Percentiles rank a stretch among this genome's conserved stretches.
These are phyloP conservation scores for Cinclus cinclus DNA, from an alignment of 2,113 vertebrate species.

Conservation along the genomic window DNA sequence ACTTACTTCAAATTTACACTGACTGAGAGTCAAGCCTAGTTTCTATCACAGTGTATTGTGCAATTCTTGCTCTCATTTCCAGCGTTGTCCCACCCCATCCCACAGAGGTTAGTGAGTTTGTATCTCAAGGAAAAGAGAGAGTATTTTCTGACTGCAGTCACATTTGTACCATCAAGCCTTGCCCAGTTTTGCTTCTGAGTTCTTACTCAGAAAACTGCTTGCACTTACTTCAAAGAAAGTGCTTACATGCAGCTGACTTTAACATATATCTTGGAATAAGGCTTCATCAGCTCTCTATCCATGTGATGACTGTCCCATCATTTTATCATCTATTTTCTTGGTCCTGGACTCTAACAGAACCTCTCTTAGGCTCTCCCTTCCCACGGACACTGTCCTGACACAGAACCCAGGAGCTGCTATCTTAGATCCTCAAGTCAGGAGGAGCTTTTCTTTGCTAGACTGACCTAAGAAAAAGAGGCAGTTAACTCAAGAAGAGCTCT, in stretches of 20 bases:
- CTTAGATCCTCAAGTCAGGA: neutral
- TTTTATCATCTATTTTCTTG: neutral
- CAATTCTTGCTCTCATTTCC: slow-evolving; percentile 3
- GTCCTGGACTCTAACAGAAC: neutral
- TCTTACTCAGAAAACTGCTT: neutral
- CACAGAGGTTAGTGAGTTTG: slow-evolving; percentile 19
- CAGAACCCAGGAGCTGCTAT: neutral
- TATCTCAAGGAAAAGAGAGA: neutral
- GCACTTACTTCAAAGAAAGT: neutral
- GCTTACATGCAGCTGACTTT: neutral
- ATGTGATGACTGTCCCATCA: neutral
- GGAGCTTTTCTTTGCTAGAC: neutral
- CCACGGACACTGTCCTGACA: neutral
- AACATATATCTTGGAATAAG: neutral
- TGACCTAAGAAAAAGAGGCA: neutral
- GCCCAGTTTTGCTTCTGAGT: neutral
- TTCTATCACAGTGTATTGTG: neutral
- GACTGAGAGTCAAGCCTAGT: slow-evolving; percentile 5
- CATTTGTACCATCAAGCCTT: neutral
- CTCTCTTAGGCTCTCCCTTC: neutral
- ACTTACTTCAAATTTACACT: slow-evolving; percentile 17
- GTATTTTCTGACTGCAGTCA: neutral
- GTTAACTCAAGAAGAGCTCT: neutral
- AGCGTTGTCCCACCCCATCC: neutral
- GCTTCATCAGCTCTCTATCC: neutral